Base-by-base conservation (phyloP, 1,140 invertebrate species). In the Callitettix versicolor region DNA sequence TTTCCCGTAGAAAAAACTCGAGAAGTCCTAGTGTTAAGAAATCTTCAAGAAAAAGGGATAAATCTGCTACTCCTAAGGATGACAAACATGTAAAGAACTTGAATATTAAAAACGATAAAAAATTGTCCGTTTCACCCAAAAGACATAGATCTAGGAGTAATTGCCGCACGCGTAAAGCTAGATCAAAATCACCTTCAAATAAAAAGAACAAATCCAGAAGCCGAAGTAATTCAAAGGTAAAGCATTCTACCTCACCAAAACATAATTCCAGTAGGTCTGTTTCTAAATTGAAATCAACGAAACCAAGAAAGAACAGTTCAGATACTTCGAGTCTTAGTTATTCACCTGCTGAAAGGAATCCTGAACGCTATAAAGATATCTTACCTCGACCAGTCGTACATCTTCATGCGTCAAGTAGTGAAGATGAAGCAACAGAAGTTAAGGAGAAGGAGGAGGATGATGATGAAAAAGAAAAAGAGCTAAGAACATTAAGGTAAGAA, bases 361-460 rank as follows among this genome's bases (percentile, higher is more conserved):
- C 63, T 1, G 59, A 62, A 53, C 43, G 63, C 9, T 64, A 64
- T 38, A 57, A 48, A 43, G 61, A 64, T 51, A 55, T 64, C 18
- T 42, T 64, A 20, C 58, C 53, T 6, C 57, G 59, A 53, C 61
- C 61, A 1, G 61, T 63, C 1, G 59, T 62, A 34, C 40, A 55
- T 9, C 40, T 60, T 11, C 40, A 54, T 17, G 58, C 55, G 12
- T 60, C 58, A 0, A 34, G 41, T 20, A 42, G 55, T 33, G 56
- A 60, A 49, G 57, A 58, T 14, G 59, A 60, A 34, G 55, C 24
- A 24, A 51, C 14, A 1, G 58, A 52, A 14, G 50, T 36, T 40
- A 46, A 26, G 11, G 57, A 55, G 24, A 34, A 44, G 20, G 52
- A 59, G 5, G 42, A 52, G 20, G 44, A 52, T 12, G 52, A 59